Conservation (phyloP, 2,888 invertebrate genomes). For the Microchrysa polita region DNA sequence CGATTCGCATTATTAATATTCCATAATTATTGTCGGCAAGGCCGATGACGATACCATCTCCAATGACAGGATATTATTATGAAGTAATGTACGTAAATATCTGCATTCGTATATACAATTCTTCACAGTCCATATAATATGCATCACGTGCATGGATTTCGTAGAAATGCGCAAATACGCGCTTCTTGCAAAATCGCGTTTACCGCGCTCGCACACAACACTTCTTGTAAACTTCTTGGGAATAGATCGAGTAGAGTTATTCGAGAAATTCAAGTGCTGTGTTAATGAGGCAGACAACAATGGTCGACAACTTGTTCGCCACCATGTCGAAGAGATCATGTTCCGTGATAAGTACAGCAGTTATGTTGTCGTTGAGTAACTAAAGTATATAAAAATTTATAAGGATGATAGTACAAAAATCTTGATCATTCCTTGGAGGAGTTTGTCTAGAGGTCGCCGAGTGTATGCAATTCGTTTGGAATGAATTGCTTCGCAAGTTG, state of each 20-base stretch:
- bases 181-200: neutral
- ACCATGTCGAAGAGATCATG: conserved; percentile 30
- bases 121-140: no score
- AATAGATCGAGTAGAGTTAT: conserved; percentile 18
- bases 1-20: conserved; percentile 22
- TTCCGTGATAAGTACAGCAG: conserved; percentile 13
- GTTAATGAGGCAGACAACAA: conserved; percentile 44
- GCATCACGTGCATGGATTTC: no score
- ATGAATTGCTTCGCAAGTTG: conserved; percentile 24
- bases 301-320: conserved; percentile 35
- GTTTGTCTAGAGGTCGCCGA: neutral
- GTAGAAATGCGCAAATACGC: no score
- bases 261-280: conserved; percentile 38
- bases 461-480: conserved; percentile 21
- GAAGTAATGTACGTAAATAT: no score
- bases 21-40: conserved; percentile 28
- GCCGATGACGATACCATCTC: neutral
- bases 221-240: conserved; percentile 3
- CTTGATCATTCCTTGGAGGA: neutral
- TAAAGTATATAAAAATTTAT: no score
- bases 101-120: neutral
- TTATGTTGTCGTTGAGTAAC: no score
- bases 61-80: neutral
- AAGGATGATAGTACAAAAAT: neutral
- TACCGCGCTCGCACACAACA: neutral